These are phyloP conservation scores for Poeciliopsis gracilis DNA, from an alignment of 2,797 vertebrate species.

Conservation along the genomic window DNA sequence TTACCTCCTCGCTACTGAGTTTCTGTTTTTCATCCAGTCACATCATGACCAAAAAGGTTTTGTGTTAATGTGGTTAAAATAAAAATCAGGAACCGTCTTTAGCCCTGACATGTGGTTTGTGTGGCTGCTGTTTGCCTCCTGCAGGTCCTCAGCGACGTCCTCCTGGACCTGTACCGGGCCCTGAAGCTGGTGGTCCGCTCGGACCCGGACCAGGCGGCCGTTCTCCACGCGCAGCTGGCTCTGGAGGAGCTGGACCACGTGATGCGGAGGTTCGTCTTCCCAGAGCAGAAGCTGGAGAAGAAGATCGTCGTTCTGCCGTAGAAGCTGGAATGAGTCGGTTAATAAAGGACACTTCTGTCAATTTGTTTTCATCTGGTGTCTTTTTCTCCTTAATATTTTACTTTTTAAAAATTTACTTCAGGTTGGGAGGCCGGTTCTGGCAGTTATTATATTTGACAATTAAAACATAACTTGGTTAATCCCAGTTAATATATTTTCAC, in stretches of 20 bases:
- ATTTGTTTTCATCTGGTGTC: neutral
- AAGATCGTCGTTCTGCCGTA: conserved; percentile 91
- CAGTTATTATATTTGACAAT: neutral
- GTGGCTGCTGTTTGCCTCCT: neutral
- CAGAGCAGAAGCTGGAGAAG: conserved; percentile 88
- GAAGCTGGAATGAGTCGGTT: neutral
- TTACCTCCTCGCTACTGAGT: no score
- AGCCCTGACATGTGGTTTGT: neutral
- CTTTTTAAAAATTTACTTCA: neutral
- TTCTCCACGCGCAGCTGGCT: conserved; percentile 91
- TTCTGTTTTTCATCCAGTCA: no score
- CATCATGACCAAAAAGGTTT: no score
- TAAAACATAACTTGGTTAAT: neutral
- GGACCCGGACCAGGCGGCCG: conserved; percentile 81
- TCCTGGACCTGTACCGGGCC: conserved; percentile 91
- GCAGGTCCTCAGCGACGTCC: conserved; percentile 89
- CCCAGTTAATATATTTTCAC: neutral
- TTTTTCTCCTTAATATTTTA: neutral
- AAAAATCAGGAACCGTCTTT: no score
- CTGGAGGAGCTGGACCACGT: conserved; percentile 90
- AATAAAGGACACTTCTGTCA: neutral
- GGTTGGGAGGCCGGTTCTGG: neutral
- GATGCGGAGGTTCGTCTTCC: conserved; percentile 87
- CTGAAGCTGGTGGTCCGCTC: conserved; percentile 85
- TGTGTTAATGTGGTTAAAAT: no score